A percentile compares a stretch with the other conserved stretches of the same genome.
These are phyloP conservation scores for Zootermopsis nevadensis DNA, from an alignment of 2,888 invertebrate species.

Conservation along the genomic window DNA sequence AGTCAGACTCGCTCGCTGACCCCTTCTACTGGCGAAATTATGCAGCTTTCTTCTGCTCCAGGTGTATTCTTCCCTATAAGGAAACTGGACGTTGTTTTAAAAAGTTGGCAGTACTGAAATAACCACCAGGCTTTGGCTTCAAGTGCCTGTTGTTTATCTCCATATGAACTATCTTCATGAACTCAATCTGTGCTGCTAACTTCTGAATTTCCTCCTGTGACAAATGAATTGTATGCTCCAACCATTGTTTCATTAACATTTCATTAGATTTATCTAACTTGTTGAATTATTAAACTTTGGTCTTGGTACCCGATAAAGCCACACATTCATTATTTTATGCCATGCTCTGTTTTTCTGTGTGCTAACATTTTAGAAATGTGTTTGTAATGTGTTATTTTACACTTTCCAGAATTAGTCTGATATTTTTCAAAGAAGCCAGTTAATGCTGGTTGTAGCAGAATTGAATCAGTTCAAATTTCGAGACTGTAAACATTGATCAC, in stretches of 20 bases:
- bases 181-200: conserved; percentile 90
- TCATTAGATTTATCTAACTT: too few species aligned
- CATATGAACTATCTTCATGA: conserved; percentile 95
- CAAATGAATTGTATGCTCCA: conserved; percentile 14
- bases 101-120: conserved; percentile 66
- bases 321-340: too few species aligned
- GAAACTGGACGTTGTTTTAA: conserved; percentile 47
- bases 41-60: conserved; percentile 34
- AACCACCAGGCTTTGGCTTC: conserved; percentile 84
- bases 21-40: conserved; percentile 55
- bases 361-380: too few species aligned
- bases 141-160: conserved; percentile 91
- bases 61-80: conserved; percentile 39
- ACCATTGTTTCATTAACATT: neutral
- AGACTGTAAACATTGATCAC: too few species aligned
- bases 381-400: too few species aligned
- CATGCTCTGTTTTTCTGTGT: too few species aligned
- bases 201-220: conserved; percentile 89
- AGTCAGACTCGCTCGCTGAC: conserved; percentile 61
- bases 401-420: too few species aligned
- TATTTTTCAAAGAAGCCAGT: too few species aligned
- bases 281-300: neutral
- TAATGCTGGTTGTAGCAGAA: too few species aligned
- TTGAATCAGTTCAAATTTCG: too few species aligned
- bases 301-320: neutral